Percentiles rank a stretch among this genome's conserved stretches.
Evolutionary conservation across 1,140 invertebrate species (phyloP).

Genomic region (Metaphire vulgaris): DNA sequence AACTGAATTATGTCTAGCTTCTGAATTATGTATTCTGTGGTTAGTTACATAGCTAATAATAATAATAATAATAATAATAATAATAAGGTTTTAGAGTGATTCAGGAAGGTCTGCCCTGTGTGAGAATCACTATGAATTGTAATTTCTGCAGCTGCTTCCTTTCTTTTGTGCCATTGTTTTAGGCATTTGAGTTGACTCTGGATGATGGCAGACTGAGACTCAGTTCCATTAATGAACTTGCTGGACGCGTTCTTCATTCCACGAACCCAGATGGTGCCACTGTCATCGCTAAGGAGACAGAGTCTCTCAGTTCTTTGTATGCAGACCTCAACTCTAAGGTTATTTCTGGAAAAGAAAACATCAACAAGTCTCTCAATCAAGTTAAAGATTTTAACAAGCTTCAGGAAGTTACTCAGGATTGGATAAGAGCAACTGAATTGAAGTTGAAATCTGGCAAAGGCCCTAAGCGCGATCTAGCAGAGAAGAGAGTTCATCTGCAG

Average conservation of each 20-base stretch:
- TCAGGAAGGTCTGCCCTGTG: no score
- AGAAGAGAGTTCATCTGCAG: conserved; percentile 81
- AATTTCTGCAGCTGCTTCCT: no score
- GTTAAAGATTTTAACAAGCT: conserved; percentile 59
- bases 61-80: no score
- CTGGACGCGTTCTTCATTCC: conserved; percentile 33
- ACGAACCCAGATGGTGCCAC: conserved; percentile 42
- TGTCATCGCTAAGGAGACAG: conserved; percentile 37
- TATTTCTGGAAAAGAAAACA: conserved; percentile 41
- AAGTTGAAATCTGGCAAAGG: conserved; percentile 61
- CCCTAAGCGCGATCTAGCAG: conserved; percentile 70
- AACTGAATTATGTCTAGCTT: no score
- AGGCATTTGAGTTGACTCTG: neutral
- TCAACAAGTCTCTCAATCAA: conserved; percentile 51
- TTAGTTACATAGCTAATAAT: no score
- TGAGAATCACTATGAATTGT: no score
- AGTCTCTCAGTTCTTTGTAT: conserved; percentile 41
- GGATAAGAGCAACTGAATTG: conserved; percentile 82
- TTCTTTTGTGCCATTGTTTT: no score
- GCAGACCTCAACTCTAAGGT: conserved; percentile 45
- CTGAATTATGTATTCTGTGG: no score
- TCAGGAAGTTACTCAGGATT: conserved; percentile 68
- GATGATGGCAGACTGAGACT: neutral
- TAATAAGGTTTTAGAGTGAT: no score
- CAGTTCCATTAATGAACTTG: neutral